Conservation (phyloP, 1,140 invertebrate species). For the Ostrea denselamellosa region DNA sequence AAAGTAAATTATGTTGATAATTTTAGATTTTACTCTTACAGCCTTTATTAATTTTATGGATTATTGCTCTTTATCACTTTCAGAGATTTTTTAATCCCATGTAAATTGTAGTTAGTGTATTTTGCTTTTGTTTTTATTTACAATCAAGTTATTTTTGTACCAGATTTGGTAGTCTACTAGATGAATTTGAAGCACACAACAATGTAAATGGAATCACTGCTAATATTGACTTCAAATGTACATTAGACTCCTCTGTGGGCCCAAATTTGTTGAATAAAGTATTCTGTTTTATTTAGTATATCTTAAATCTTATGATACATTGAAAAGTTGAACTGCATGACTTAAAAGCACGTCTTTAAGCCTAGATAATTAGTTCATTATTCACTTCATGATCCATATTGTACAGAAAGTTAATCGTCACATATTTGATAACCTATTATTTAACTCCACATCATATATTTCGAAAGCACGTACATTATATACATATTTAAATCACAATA, state of each 20-base stretch:
- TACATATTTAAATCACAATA: too few species aligned
- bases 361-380: background rate
- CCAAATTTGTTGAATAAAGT: too few species aligned
- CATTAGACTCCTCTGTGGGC: too few species aligned
- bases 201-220: too few species aligned
- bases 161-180: too few species aligned
- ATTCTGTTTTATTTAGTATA: too few species aligned
- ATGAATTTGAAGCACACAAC: too few species aligned
- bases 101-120: background rate
- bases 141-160: background rate
- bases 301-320: background rate
- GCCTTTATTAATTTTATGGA: background rate
- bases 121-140: background rate
- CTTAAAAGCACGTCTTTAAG: background rate
- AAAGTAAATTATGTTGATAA: too few species aligned
- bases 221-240: too few species aligned
- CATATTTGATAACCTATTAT: too few species aligned
- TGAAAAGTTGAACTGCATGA: conserved; percentile 34
- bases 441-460: too few species aligned
- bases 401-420: background rate
- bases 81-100: background rate
- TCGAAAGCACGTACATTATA: too few species aligned
- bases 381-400: background rate
- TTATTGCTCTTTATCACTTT: background rate
- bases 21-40: background rate